These are phyloP conservation scores for Cistogaster globosa DNA, from an alignment of 2,888 invertebrate genomes.

Conservation along the genomic window DNA sequence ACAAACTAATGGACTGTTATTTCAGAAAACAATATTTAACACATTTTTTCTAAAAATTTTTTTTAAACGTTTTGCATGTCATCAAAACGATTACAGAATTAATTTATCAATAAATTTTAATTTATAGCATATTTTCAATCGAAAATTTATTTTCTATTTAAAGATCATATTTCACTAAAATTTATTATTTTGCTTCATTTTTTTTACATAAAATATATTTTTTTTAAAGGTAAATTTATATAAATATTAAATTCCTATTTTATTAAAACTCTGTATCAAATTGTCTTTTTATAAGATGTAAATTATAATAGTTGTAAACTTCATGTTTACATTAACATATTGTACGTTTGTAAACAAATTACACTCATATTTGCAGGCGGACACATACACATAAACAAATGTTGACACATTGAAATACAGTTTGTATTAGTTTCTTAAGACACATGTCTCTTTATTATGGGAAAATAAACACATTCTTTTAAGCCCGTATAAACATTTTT, in stretches of 20 bases:
- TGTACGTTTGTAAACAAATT: conserved; percentile 3
- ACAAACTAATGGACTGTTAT: conserved; percentile 50
- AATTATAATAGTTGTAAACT: conserved; percentile 48
- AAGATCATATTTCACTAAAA: no score
- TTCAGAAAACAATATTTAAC: not conserved
- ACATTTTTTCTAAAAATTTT: not conserved
- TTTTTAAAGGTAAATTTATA: no score
- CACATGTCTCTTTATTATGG: conserved; percentile 39
- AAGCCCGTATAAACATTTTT: no score
- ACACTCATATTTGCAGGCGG: not conserved
- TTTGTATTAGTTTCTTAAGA: conserved; percentile 49
- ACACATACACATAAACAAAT: not conserved
- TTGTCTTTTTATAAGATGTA: not conserved
- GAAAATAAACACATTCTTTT: not conserved
- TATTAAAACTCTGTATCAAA: no score
- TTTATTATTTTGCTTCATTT: no score
- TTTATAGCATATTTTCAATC: no score
- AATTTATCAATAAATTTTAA: no score
- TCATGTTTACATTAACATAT: conserved; percentile 37
- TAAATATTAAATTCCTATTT: no score
- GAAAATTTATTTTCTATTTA: no score
- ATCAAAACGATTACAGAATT: no score
- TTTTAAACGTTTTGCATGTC: not conserved
- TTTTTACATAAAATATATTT: no score
- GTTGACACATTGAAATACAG: not conserved